phyloP scores from a whole-genome alignment of 2,113 vertebrate species.

The Amblyopsis rosae region DNA sequence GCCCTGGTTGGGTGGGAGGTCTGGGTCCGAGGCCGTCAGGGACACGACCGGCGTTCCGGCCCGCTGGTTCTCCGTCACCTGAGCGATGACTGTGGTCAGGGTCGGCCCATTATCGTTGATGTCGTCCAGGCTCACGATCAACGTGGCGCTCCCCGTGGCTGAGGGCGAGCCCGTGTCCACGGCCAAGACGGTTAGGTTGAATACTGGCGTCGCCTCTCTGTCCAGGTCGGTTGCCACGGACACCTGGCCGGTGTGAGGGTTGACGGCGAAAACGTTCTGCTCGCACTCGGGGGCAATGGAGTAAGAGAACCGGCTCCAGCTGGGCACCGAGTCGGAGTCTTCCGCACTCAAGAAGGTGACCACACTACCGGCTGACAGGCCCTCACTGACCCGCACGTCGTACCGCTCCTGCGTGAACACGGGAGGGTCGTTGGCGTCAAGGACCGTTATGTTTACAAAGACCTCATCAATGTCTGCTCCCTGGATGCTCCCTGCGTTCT shows the following conservation, averaged over 20 bases:
- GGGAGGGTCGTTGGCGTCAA: slow-evolving; percentile 96
- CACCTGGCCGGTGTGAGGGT: slow-evolving; percentile 92
- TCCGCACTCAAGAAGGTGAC: slow-evolving; percentile 94
- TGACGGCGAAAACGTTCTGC: slow-evolving; percentile 88
- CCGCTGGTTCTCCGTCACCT: slow-evolving; percentile 91
- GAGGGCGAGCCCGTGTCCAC: slow-evolving; percentile 88
- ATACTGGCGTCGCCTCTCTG: slow-evolving; percentile 86
- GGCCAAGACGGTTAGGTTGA: slow-evolving; percentile 89
- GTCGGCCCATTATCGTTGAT: slow-evolving; percentile 95
- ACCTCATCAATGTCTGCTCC: slow-evolving; percentile 96
- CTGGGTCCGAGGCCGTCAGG: slow-evolving; percentile 84
- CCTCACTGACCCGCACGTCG: slow-evolving; percentile 89
- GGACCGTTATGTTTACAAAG: slow-evolving; percentile 90
- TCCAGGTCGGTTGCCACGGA: slow-evolving; percentile 90
- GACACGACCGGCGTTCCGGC: slow-evolving; percentile 86
- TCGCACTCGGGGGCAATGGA: slow-evolving; percentile 84
- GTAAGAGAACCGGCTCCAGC: slow-evolving; percentile 97
- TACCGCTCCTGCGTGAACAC: slow-evolving; percentile 87
- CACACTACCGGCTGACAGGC: slow-evolving; percentile 86
- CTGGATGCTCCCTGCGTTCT: slow-evolving; percentile 90
- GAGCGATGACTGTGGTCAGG: slow-evolving; percentile 80
- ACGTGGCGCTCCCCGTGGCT: slow-evolving; percentile 86
- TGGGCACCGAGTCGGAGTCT: slow-evolving; percentile 94
- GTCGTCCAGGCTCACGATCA: slow-evolving; percentile 92
- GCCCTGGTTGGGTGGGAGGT: slow-evolving; percentile 94